Evolutionary conservation across 2,113 vertebrate genomes (phyloP), one percentile per base, ranked within the genome.

Genomic region (Callocephalon fimbriatum): DNA sequence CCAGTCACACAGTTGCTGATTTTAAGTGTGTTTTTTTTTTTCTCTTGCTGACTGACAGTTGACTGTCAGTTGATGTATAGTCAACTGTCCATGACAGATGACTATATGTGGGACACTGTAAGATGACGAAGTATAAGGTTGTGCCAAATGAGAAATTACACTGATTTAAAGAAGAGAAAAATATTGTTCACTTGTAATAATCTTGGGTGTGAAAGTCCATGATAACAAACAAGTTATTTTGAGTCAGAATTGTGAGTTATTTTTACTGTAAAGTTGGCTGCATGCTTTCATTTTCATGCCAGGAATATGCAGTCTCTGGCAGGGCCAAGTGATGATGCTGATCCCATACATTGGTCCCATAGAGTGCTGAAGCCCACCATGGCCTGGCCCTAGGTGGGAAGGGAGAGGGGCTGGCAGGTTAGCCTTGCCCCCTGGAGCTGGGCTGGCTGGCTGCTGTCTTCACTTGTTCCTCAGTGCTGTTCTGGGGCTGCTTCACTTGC

Each of bases 71-170:
- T 56, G 54, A 56, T 56, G 54, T 56, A 21, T 21, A 56, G 31
- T 56, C 19, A 20, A 56, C 32, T 56, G 54, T 56, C 54, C 31
- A 9, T 35, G 40, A 61, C 31, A 35, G 58, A 61, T 32, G 17
- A 13, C n/a, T 42, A 0, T 6, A 8, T 0, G 0, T 25, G 50
- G 65, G 31, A 18, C 73, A 25, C 25, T 1, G 0, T 38, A 23
- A 47, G n/a, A 7, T 17, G 9, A 21, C 44, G 29, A 54, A 63
- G 47, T 29, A 7, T 35, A 23, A 13, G 4, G 12, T 38, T 12
- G 20, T 68, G 66, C 56, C 81, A 59, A 29, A 16, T 37, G 32
- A 32, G 66, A 65, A 42, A 65, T 59, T 56, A 35, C 90, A 47
- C 32, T 23, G 26, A 38, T 38, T 63, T 63, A 17, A 88, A 88